These are phyloP conservation scores for Manis javanica DNA, from an alignment of 2,797 vertebrate genomes.

Conservation along the genomic window DNA sequence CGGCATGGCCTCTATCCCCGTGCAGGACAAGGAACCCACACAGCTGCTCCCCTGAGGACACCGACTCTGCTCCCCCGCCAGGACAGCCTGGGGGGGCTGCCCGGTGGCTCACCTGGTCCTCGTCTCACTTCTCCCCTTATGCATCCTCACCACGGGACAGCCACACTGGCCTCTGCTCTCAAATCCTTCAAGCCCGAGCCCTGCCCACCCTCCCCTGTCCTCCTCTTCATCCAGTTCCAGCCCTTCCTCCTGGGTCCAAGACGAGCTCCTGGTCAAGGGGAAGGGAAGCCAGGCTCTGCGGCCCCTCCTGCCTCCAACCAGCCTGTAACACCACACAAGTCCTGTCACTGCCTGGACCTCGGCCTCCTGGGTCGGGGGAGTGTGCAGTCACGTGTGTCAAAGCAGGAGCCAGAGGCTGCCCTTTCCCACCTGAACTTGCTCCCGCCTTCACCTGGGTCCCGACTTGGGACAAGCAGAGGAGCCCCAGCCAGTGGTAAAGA, in stretches of 20 bases:
- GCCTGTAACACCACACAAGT: too few relatives aligned
- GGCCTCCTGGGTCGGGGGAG: neutral
- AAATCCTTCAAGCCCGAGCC: neutral
- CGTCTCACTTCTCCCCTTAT: neutral
- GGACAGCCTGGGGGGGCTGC: neutral
- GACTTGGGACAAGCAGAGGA: neutral
- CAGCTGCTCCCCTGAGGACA: too few relatives aligned
- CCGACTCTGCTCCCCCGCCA: too few relatives aligned
- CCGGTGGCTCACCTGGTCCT: neutral
- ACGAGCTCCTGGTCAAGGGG: neutral
- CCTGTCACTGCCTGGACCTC: neutral
- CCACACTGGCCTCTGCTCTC: neutral
- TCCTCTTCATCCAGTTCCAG: neutral
- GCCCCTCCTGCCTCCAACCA: neutral
- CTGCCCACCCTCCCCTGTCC: neutral
- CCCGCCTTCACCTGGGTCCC: neutral
- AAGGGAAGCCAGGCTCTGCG: neutral
- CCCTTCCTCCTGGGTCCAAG: neutral
- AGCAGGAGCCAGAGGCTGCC: neutral
- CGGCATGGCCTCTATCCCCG: neutral
- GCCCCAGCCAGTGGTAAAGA: neutral
- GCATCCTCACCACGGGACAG: fast-evolving
- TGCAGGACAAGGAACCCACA: neutral
- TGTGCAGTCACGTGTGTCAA: fast-evolving
- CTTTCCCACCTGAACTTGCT: neutral